Evolutionary conservation across 1,140 invertebrate species (phyloP), one percentile per base, ranked within the genome.

Genomic region (Tetragnatha versicolor): DNA sequence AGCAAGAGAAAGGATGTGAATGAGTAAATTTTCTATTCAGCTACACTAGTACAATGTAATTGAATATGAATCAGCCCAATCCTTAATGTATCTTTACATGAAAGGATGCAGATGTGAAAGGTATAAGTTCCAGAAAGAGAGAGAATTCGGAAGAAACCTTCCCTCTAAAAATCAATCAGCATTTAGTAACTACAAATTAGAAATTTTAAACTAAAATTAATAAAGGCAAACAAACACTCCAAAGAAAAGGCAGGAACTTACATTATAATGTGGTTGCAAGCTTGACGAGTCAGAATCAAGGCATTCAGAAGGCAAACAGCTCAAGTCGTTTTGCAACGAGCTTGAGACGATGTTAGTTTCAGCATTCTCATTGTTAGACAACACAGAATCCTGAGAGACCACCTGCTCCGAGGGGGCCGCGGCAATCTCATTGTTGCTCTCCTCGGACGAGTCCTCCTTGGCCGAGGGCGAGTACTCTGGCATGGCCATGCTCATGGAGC

Each of bases 201-300:
- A n/a, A n/a, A n/a, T n/a, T n/a, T n/a, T n/a, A n/a, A n/a, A n/a
- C n/a, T n/a, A n/a, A n/a, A n/a, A n/a, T n/a, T n/a, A n/a, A n/a
- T n/a, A n/a, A n/a, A n/a, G 42, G n/a, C 10, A 45, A 12, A 45
- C n/a, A 12, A 45, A 12, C 42, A 45, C 10, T 10, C n/a, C n/a
- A n/a, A 73, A 39, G 20, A 22, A 51, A 69, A 72, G 42, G 29
- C 27, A 37, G n/a, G 17, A 49, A 77, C 73, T 77, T 77, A 77
- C 73, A 77, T 77, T 66, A 77, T 25, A 77, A 17, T 42, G 27
- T 66, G 35, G 58, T 33, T 65, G 73, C 73, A 77, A 63, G 73
- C 60, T 77, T 53, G 70, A 73, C 49, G 73, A 77, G 66, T 77
- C 73, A 29, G 73, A 77, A 75, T 75, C 72, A 63, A 63, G 58